Percentiles rank a stretch among this genome's conserved stretches.
phyloP scores from a whole-genome alignment of 2,888 invertebrate genomes.

The Mesorhabditis sp. region DNA sequence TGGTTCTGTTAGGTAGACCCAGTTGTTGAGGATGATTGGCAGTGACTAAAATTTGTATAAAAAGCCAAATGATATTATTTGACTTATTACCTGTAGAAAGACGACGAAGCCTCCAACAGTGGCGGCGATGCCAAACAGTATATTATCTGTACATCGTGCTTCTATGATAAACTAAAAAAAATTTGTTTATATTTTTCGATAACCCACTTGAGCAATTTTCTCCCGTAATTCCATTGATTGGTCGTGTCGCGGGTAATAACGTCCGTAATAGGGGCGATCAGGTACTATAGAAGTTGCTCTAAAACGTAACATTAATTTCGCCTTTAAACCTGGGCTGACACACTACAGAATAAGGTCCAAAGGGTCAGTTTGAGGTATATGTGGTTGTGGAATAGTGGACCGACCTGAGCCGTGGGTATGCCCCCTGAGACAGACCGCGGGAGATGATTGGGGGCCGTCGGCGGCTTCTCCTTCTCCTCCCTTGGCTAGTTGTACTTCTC shows the following conservation, averaged over 20 bases:
- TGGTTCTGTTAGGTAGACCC: conserved; percentile 55
- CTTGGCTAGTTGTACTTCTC: too few relatives aligned
- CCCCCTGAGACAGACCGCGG: background rate
- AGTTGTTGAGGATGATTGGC: conserved; percentile 44
- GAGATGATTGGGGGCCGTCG: background rate
- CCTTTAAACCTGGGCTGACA: too few relatives aligned
- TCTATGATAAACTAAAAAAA: conserved; percentile 33
- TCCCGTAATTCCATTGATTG: background rate
- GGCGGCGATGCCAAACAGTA: conserved; percentile 32
- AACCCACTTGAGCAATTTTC: background rate
- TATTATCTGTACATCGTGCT: conserved; percentile 43
- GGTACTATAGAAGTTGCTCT: background rate
- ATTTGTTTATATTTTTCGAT: background rate
- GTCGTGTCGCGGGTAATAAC: background rate
- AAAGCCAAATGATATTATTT: background rate
- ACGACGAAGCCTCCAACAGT: conserved; percentile 30
- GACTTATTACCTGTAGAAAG: conserved; percentile 22
- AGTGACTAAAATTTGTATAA: conserved; percentile 14
- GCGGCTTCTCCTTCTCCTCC: background rate
- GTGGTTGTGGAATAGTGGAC: background rate
- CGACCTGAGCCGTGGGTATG: conserved; percentile 1
- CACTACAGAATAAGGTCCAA: background rate
- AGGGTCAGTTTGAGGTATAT: background rate
- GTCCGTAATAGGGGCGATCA: conserved; percentile 1
- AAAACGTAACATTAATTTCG: background rate